Base-by-base conservation (phyloP, 2,888 invertebrate genomes). In the Alcis repandata region DNA sequence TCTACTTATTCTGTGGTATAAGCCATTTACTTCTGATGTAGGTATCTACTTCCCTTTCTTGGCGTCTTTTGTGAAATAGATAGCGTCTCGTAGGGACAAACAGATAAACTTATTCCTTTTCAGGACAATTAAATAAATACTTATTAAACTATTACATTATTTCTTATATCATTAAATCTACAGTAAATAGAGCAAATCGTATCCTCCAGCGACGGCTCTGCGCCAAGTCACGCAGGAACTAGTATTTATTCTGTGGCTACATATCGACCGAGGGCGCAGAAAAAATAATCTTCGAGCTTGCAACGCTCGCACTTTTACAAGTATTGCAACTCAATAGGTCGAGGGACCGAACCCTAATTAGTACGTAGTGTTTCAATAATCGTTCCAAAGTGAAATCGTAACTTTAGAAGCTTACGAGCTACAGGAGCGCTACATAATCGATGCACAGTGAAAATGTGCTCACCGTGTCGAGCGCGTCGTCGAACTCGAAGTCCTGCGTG, bases 401-500 rank as follows among this genome's bases (percentile, higher is more conserved):
- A 6, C 38, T n/a, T n/a, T n/a, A n/a, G 0, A 38, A n/a, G 38
- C 38, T 2, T 11, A 11, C n/a, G 6, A 38, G 38, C 38, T 38
- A 0, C 1, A 38, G 4, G n/a, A 4, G 13, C 6, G 38, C 13
- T 2, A 0, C 15, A 11, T n/a, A n/a, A 11, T 13, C n/a, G 6
- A 27, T 27, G 27, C 3, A 27, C 3, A 4, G 27, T 27, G 2
- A 6, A 27, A 27, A 6, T 27, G 3, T 27, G 41, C 81, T 85
- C 80, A 90, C 90, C 86, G 84, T 20, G 36, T 51, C 80, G 52
- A 86, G 86, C 84, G 84, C 81, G 58, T 92, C 92, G 78, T 88
- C 90, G 84, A 92, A 92, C 83, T 92, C 92, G 85, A 92, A 92
- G 87, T 92, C 92, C 72, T 85, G 85, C 82, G 77, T 64, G 82